These are phyloP conservation scores for Apamea epomidion DNA, from an alignment of 2,888 invertebrate species.

Conservation along the genomic window DNA sequence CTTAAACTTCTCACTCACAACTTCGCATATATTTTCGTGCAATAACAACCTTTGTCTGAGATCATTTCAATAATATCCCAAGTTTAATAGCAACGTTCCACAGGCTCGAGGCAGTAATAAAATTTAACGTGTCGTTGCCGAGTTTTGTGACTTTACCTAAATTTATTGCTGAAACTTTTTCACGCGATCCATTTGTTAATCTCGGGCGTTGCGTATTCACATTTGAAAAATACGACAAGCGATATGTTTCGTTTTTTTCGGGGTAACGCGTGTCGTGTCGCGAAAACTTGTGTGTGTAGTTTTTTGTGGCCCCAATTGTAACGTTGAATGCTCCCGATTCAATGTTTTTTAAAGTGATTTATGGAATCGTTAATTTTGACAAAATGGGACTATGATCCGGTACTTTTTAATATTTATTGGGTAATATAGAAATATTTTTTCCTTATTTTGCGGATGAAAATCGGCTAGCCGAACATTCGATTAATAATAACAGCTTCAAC, in stretches of 20 bases:
- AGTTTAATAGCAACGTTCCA: conserved; percentile 83
- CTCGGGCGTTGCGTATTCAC: conserved; percentile 73
- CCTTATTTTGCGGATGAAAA: not conserved
- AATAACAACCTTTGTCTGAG: conserved; percentile 81
- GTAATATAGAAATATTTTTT: not conserved
- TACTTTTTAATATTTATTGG: conserved; percentile 15
- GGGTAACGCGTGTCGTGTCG: conserved; percentile 42
- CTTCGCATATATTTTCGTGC: conserved; percentile 76
- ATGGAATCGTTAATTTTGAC: conserved; percentile 44
- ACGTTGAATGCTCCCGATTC: conserved; percentile 20
- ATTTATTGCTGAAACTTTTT: conserved; percentile 86
- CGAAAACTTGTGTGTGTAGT: conserved; percentile 52
- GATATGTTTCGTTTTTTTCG: conserved; percentile 67
- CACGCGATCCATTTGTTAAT: conserved; percentile 85
- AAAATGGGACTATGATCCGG: conserved; percentile 16
- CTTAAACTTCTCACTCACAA: conserved; percentile 74
- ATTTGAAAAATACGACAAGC: conserved; percentile 74
- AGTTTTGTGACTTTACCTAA: conserved; percentile 83
- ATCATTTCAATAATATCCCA: conserved; percentile 88
- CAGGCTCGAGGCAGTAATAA: conserved; percentile 83
- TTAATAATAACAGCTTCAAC: not conserved
- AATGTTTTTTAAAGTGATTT: conserved; percentile 47
- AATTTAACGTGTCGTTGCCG: conserved; percentile 85
- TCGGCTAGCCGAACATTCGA: not conserved
- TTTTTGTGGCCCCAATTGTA: conserved; percentile 56